These are phyloP conservation scores for Myiozetetes cayanensis DNA, from an alignment of 2,113 vertebrate genomes.

Conservation along the genomic window DNA sequence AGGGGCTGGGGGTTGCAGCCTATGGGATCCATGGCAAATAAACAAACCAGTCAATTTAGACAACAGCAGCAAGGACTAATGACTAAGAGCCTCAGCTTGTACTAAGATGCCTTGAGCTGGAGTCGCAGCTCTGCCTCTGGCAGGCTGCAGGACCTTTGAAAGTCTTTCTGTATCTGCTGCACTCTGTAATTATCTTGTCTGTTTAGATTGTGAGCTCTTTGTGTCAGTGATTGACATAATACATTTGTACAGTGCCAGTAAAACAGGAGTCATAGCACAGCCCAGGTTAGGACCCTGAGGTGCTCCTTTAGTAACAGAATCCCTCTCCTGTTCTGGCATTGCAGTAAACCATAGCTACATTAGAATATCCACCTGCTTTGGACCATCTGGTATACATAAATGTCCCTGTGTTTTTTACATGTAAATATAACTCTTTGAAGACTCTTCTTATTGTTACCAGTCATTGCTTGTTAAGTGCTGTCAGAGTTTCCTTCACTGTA, in stretches of 20 bases:
- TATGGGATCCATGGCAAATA: not conserved
- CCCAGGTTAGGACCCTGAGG: slow-evolving; percentile 13
- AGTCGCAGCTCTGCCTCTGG: not conserved
- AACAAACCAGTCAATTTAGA: not conserved
- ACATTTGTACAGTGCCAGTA: not conserved
- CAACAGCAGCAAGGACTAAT: not conserved
- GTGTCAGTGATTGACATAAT: not conserved
- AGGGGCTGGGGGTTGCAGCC: not conserved
- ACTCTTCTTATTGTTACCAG: not conserved
- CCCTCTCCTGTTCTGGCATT: not conserved
- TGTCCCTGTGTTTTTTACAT: not conserved
- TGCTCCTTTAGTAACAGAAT: not conserved
- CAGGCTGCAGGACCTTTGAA: not conserved
- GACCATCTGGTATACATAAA: slow-evolving; percentile 22
- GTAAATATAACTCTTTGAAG: slow-evolving; percentile 28
- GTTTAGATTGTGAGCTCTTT: not conserved
- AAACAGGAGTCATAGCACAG: not conserved
- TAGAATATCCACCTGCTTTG: not conserved
- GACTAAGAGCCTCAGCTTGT: not conserved
- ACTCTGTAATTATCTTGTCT: slow-evolving; percentile 18
- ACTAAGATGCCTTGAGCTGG: not conserved
- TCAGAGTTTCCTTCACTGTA: not conserved
- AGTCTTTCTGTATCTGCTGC: not conserved
- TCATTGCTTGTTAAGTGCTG: not conserved
- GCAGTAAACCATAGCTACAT: not conserved